These are phyloP conservation scores for Dipus sagitta DNA, from an alignment of 2,797 vertebrate genomes.

Conservation along the genomic window DNA sequence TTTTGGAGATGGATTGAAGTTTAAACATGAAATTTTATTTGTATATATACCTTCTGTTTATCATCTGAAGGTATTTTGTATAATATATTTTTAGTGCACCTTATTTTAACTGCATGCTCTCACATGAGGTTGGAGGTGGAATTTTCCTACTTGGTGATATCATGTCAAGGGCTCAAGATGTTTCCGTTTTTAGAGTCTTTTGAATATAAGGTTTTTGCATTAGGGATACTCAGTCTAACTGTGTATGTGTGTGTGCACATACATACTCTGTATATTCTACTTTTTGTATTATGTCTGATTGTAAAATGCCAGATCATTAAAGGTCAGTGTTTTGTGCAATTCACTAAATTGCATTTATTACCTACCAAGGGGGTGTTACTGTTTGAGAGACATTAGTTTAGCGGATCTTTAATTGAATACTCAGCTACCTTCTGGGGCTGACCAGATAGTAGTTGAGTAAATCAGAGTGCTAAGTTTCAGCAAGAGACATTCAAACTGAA, in stretches of 20 bases:
- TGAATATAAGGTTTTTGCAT: background rate
- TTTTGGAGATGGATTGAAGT: background rate
- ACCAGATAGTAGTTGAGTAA: background rate
- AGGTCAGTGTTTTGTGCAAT: background rate
- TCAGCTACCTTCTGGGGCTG: background rate
- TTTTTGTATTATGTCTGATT: slow-evolving; percentile 5
- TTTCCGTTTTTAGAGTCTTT: background rate
- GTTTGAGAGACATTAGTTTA: slow-evolving; percentile 39
- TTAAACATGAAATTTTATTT: background rate
- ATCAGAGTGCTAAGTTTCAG: background rate
- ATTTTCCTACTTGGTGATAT: background rate
- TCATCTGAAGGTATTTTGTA: background rate
- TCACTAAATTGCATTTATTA: slow-evolving; percentile 59
- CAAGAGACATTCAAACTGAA: background rate
- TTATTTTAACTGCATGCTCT: background rate
- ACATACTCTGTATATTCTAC: background rate
- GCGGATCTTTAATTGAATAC: background rate
- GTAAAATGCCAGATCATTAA: background rate
- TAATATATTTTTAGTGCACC: background rate
- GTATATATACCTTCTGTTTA: too few species aligned
- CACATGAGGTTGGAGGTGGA: background rate
- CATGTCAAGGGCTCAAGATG: background rate
- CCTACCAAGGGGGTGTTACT: background rate
- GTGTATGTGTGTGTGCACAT: background rate
- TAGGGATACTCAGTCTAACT: background rate